A percentile compares a stretch with the other conserved stretches of the same genome.
These are phyloP conservation scores for Bombyx mori DNA, from an alignment of 1,140 invertebrate species.

Conservation along the genomic window DNA sequence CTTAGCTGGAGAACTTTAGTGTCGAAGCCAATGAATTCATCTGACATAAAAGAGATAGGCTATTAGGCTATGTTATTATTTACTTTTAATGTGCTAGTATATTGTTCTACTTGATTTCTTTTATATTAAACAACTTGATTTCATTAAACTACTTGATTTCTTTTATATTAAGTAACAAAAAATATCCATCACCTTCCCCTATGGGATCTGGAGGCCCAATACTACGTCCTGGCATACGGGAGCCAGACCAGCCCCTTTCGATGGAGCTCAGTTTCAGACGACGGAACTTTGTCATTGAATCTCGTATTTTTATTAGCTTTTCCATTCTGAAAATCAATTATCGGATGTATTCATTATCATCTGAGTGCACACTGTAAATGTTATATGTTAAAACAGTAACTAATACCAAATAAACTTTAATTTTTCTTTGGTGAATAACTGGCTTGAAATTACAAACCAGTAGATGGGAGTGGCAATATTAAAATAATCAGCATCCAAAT, in stretches of 20 bases:
- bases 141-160: not conserved
- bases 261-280: constrained; percentile 80
- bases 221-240: constrained; percentile 84
- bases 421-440: too few relatives aligned
- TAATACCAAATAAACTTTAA: too few relatives aligned
- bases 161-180: not conserved
- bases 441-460: too few relatives aligned
- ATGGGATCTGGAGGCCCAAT: constrained; percentile 90
- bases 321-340: constrained; percentile 64
- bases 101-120: too few relatives aligned
- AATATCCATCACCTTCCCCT: constrained; percentile 74
- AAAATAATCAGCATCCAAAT: too few relatives aligned
- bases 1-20: constrained; percentile 88
- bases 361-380: too few relatives aligned
- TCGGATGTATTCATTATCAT: too few relatives aligned
- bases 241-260: constrained; percentile 92
- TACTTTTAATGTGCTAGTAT: too few relatives aligned
- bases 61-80: not conserved
- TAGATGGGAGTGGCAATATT: too few relatives aligned
- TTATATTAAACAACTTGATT: not conserved
- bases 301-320: constrained; percentile 80
- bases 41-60: constrained; percentile 70
- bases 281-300: constrained; percentile 77
- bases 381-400: too few relatives aligned
- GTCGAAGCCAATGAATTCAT: constrained; percentile 90